phyloP scores from a whole-genome alignment of 2,797 vertebrate species.

The Geotrypetes seraphini region DNA sequence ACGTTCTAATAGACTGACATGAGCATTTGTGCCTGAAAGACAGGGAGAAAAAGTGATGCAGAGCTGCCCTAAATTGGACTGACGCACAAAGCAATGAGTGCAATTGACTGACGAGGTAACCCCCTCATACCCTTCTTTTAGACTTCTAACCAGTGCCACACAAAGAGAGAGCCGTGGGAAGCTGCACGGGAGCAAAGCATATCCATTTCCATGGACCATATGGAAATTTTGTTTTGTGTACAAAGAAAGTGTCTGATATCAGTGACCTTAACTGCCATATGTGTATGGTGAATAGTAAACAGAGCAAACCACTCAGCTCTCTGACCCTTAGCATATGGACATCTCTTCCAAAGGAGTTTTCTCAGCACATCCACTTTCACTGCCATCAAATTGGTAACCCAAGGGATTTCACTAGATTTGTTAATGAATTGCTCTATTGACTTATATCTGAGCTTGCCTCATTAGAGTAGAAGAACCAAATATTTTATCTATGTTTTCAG shows the following conservation, averaged over 20 bases:
- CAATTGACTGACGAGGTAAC: slow-evolving; percentile 55
- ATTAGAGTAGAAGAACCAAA: slow-evolving; percentile 83
- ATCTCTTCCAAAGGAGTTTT: slow-evolving; percentile 77
- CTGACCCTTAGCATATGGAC: slow-evolving; percentile 96
- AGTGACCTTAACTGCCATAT: slow-evolving; percentile 88
- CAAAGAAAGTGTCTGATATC: slow-evolving; percentile 80
- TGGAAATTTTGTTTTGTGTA: slow-evolving; percentile 96
- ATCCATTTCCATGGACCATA: slow-evolving; percentile 95
- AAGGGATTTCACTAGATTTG: slow-evolving; percentile 89
- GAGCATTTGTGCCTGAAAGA: slow-evolving; percentile 72
- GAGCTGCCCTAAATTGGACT: slow-evolving; percentile 65
- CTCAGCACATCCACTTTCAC: slow-evolving; percentile 64
- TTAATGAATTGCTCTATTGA: slow-evolving; percentile 99
- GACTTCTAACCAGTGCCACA: slow-evolving; percentile 50
- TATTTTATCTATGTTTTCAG: slow-evolving; percentile 64
- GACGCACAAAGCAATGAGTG: slow-evolving; percentile 56
- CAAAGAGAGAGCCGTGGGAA: slow-evolving; percentile 83
- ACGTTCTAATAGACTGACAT: slow-evolving; percentile 86
- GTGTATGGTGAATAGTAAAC: slow-evolving; percentile 84
- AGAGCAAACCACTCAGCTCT: slow-evolving; percentile 76
- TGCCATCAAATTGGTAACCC: slow-evolving; percentile 69
- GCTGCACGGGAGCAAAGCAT: slow-evolving; percentile 61
- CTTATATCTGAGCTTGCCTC: slow-evolving; percentile 91
- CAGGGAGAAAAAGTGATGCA: slow-evolving; percentile 46
- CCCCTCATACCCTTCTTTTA: slow-evolving; percentile 54